Conservation (phyloP, 2,797 vertebrate species). For the Moxostoma hubbsi region DNA sequence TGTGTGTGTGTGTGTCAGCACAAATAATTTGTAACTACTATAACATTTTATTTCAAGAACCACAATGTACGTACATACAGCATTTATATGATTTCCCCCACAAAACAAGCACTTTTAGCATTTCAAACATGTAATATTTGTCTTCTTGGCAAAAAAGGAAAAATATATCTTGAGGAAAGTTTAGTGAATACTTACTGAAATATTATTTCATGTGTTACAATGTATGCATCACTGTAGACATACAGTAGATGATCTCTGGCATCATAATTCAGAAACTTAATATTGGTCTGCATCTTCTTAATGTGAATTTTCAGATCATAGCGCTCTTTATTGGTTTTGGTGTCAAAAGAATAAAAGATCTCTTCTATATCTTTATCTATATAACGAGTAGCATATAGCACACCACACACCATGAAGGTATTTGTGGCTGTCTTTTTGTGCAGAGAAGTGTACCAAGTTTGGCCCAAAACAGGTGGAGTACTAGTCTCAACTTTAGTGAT, state of each 20-base stretch:
- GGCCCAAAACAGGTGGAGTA: constrained; percentile 34
- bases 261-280: constrained; percentile 72
- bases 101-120: too few species aligned
- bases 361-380: constrained; percentile 67
- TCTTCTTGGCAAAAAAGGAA: too few species aligned
- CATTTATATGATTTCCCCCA: too few species aligned
- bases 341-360: constrained; percentile 79
- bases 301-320: constrained; percentile 70
- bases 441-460: constrained; percentile 72
- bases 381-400: constrained; percentile 76
- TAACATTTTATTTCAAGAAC: too few species aligned
- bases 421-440: constrained; percentile 72
- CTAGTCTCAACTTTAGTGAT: constrained; percentile 66
- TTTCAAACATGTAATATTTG: too few species aligned
- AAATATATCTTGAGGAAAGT: neutral
- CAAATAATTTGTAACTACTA: too few species aligned
- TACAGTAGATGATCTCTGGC: constrained; percentile 69
- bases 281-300: constrained; percentile 70
- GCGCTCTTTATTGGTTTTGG: constrained; percentile 63
- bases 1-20: too few species aligned
- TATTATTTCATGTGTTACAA: constrained; percentile 68
- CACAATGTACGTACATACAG: too few species aligned
- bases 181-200: constrained; percentile 51
- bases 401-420: constrained; percentile 75
- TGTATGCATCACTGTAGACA: constrained; percentile 62